Evolutionary conservation across 2,797 vertebrate species (phyloP), one percentile per base, ranked within the genome.

Genomic region (Anas bernieri): DNA sequence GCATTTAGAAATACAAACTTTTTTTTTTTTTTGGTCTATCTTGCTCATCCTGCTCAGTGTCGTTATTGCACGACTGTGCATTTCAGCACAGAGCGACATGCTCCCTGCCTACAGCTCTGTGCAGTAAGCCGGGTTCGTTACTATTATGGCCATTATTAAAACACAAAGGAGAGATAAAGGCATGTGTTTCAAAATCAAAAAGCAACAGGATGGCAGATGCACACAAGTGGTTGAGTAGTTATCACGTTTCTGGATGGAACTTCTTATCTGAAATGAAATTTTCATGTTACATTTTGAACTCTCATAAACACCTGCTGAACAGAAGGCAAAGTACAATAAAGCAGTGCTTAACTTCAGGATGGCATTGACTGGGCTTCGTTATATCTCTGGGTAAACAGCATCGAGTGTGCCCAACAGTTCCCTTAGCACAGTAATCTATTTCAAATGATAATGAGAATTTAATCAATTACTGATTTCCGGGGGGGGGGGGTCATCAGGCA

Each of bases 401-500:
- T 6, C 0, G 1, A 74, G 30, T 21, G 41, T 45, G 45, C 35
- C 23, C 0, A 1, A 67, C 52, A 90, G 31, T 18, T 81, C 30
- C 35, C 63, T 22, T 23, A 81, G 76, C 33, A 88, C 48, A 75
- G 39, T 31, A n/a, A 89, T 43, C 39, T 86, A 41, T 78, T 56
- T 43, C 37, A 81, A 83, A 59, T 3, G 3, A 80, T 64, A 78
- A 92, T 1, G 11, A 91, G 66, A 87, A 92, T 86, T 70, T 85
- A 91, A 90, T 93, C 83, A 88, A 77, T 88, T 91, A 92, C 63
- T 67, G 77, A 72, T 88, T 91, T 92, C 86, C 33, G 35, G 25
- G n/a, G 23, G 4, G 3, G 25, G n/a, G 23, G 4, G 3, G 67
- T 72, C 74, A 81, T 45, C 72, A 88, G 73, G 66, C 45, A 82